Evolutionary conservation across 2,797 vertebrate species (phyloP).

Genomic region (Podarcis lilfordi): DNA sequence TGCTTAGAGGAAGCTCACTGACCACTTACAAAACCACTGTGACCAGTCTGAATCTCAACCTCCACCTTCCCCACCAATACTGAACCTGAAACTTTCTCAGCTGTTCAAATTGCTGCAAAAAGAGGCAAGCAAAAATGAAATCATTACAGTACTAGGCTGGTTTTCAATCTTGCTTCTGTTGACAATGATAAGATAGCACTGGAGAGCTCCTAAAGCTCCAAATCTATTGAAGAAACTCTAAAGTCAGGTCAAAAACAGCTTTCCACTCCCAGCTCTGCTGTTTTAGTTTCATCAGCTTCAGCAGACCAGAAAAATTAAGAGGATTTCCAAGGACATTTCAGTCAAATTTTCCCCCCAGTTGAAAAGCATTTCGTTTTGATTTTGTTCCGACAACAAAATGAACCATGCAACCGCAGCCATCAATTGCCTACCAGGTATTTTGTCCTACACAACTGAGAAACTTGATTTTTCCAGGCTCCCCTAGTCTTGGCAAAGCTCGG

Average conservation of each 20-base stretch:
- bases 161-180: no score
- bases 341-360: background rate
- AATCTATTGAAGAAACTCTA: background rate
- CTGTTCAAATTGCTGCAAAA: no score
- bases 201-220: background rate
- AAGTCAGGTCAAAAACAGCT: background rate
- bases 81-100: no score
- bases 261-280: background rate
- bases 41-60: no score
- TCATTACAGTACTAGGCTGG: no score
- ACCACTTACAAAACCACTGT: no score
- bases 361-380: background rate
- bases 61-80: no score
- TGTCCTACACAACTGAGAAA: background rate
- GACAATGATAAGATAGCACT: background rate
- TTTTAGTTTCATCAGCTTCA: constrained; percentile 1
- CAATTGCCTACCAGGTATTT: background rate
- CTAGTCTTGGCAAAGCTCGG: background rate
- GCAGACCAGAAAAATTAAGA: background rate
- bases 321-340: constrained; percentile 10
- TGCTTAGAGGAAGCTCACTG: no score
- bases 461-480: background rate
- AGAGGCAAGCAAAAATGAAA: no score
- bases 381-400: background rate
- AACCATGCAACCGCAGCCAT: background rate